Conservation (phyloP, 2,113 vertebrate species). For the Toxostoma redivivum region DNA sequence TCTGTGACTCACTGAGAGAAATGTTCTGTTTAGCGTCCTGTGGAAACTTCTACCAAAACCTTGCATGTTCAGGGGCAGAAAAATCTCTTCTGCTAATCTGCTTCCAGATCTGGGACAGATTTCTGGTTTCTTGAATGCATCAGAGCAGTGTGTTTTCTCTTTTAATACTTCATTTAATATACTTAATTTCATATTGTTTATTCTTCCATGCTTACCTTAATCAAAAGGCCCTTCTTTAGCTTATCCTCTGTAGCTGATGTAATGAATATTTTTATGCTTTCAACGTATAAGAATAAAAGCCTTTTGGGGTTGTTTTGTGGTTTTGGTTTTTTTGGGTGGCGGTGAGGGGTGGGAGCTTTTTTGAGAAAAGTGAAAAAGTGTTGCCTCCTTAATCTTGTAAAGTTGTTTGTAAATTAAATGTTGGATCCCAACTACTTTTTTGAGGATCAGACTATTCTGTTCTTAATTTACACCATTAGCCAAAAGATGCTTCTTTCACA, state of each 20-base stretch:
- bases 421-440: background rate
- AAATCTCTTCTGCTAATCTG: background rate
- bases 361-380: background rate
- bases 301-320: background rate
- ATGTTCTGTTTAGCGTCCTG: background rate
- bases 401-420: background rate
- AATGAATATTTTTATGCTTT: background rate
- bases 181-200: background rate
- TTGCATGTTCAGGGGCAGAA: background rate
- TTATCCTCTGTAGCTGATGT: background rate
- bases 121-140: background rate
- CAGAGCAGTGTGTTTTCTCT: background rate
- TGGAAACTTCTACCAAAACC: background rate
- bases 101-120: background rate
- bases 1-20: background rate
- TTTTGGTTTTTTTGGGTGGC: too few species aligned
- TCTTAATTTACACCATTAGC: background rate
- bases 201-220: background rate
- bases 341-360: too few species aligned
- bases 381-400: background rate
- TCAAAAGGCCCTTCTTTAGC: background rate
- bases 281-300: background rate
- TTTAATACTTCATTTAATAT: background rate
- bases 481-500: background rate
- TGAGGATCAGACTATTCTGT: background rate